These are phyloP conservation scores for Caranx melampygus DNA, from an alignment of 2,113 vertebrate species.

Conservation along the genomic window DNA sequence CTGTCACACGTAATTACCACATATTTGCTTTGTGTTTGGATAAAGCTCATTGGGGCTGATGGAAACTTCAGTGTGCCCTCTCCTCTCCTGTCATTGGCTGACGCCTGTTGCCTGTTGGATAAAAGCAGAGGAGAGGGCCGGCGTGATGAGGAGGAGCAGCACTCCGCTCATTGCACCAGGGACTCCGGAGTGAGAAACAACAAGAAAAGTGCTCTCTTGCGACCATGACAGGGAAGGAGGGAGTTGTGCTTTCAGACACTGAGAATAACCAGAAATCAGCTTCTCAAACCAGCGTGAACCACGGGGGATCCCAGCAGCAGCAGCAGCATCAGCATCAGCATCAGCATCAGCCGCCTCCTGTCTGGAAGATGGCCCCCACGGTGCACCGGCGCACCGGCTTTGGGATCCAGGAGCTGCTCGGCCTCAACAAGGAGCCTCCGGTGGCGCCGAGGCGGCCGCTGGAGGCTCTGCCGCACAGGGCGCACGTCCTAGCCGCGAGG, in stretches of 20 bases:
- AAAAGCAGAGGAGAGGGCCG: conserved; percentile 81
- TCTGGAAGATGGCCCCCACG: conserved; percentile 78
- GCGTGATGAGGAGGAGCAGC: conserved; percentile 48
- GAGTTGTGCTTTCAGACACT: conserved; percentile 84
- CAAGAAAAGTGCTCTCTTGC: conserved; percentile 56
- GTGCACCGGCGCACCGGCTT: conserved; percentile 93
- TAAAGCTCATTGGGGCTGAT: conserved; percentile 8
- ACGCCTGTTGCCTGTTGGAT: conserved; percentile 90
- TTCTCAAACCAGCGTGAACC: conserved; percentile 58
- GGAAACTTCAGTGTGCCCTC: conserved; percentile 31
- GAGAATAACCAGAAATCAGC: conserved; percentile 86
- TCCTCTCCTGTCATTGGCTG: conserved; percentile 89
- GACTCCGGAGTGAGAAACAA: conserved; percentile 65
- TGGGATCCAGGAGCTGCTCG: conserved; percentile 97
- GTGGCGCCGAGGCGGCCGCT: conserved; percentile 87
- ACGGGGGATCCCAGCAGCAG: conserved; percentile 60
- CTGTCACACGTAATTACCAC: background rate
- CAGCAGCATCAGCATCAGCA: too few relatives aligned
- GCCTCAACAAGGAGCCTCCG: conserved; percentile 94
- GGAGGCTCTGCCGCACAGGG: conserved; percentile 89
- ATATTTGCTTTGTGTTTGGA: background rate
- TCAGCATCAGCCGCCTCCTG: conserved; percentile 44
- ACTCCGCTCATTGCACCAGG: conserved; percentile 84
- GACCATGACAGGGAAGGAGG: conserved; percentile 93
- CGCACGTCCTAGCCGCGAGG: conserved; percentile 89